These are phyloP conservation scores for Himalopsyche kuldschensis DNA, from an alignment of 2,888 invertebrate genomes.

Conservation along the genomic window DNA sequence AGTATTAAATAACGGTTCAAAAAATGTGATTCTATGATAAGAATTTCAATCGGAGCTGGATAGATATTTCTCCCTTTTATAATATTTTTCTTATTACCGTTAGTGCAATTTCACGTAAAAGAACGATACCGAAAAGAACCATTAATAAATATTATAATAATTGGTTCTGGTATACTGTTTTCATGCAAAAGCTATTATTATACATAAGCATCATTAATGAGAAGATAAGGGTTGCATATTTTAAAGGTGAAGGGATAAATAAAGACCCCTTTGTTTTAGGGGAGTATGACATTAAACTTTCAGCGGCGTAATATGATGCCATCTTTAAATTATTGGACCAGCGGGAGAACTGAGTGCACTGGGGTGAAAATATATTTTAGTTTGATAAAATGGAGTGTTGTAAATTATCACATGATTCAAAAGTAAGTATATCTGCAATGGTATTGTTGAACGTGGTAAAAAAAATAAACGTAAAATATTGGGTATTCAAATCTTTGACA, in stretches of 20 bases:
- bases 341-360: not conserved
- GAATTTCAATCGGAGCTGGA: too few species aligned
- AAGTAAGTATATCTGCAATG: too few species aligned
- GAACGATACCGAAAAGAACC: not conserved
- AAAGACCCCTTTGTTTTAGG: not conserved
- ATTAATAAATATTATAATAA: not conserved
- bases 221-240: not conserved
- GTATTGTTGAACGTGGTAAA: too few species aligned
- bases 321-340: not conserved
- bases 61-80: too few species aligned
- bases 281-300: not conserved
- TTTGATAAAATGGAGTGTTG: not conserved
- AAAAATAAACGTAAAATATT: too few species aligned
- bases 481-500: too few species aligned
- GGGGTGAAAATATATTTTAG: not conserved
- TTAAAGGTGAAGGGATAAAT: not conserved
- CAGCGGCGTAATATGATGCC: not conserved
- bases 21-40: too few species aligned
- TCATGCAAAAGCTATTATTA: not conserved
- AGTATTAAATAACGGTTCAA: too few species aligned
- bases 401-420: not conserved
- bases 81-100: too few species aligned
- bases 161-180: not conserved
- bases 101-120: not conserved
- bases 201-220: not conserved